Conservation (phyloP, 1,140 invertebrate genomes). For the Macrostomum lignano region DNA sequence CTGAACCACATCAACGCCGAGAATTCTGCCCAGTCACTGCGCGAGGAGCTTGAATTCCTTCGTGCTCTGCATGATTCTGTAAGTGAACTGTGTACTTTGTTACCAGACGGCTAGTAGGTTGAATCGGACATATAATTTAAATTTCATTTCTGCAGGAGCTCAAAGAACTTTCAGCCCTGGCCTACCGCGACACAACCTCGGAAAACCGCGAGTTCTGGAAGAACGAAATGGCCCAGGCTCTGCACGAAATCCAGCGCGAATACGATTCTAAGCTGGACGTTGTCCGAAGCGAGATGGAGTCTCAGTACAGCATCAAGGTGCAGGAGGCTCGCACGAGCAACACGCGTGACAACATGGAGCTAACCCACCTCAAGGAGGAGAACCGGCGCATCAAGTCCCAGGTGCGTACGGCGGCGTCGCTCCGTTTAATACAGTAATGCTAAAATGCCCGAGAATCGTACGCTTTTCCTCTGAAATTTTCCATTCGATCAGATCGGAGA, state of each 20-base stretch:
- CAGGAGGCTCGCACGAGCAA: neutral
- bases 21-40: no score
- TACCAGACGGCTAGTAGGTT: no score
- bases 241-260: conserved; percentile 4
- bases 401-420: neutral
- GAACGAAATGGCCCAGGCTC: neutral
- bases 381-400: neutral
- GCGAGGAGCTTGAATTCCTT: no score
- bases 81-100: no score
- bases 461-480: no score
- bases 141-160: no score
- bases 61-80: no score
- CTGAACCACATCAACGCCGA: no score
- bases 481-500: no score
- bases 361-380: conserved; percentile 1
- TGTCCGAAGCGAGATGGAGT: conserved; percentile 2
- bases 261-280: conserved; percentile 1
- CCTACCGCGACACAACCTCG: neutral
- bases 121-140: no score
- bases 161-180: conserved; percentile 1
- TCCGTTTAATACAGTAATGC: neutral
- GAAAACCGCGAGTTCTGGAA: conserved; percentile 3
- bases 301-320: conserved; percentile 2
- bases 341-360: neutral
- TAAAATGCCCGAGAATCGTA: no score